phyloP scores from a whole-genome alignment of 1,140 invertebrate species.

The Lasioglossum baleicum region DNA sequence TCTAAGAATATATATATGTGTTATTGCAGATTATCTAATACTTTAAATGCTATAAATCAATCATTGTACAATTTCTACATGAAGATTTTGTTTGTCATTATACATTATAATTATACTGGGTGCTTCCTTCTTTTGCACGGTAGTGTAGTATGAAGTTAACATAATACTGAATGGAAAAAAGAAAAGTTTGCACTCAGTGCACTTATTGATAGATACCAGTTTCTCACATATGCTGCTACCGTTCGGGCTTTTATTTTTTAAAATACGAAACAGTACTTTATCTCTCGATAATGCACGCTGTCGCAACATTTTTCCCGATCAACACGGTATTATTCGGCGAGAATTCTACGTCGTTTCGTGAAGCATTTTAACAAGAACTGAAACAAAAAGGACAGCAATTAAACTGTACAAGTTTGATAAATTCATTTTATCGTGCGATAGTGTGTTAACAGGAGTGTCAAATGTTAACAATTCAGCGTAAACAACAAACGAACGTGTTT shows the following conservation, averaged over 20 bases:
- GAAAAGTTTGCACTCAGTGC: not conserved
- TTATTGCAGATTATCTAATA: too few species aligned
- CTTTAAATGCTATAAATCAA: too few species aligned
- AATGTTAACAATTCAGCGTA: not conserved
- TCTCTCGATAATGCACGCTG: not conserved
- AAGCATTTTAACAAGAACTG: constrained; percentile 10
- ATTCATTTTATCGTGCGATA: not conserved
- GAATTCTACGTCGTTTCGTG: not conserved
- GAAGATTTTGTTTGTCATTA: too few species aligned
- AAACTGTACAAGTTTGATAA: not conserved
- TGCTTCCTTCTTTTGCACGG: too few species aligned
- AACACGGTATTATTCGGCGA: not conserved
- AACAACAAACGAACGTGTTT: not conserved
- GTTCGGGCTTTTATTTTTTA: constrained; percentile 25
- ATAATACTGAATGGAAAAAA: not conserved
- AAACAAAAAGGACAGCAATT: not conserved
- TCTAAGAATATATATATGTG: too few species aligned
- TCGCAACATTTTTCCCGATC: constrained; percentile 13
- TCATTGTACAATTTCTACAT: too few species aligned
- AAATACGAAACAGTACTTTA: constrained; percentile 36
- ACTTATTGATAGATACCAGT: constrained; percentile 40
- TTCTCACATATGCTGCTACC: constrained; percentile 38
- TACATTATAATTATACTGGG: too few species aligned
- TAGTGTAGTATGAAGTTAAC: not conserved
- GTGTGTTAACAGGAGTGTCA: not conserved